phyloP scores from a whole-genome alignment of 2,797 vertebrate genomes.

The Liasis olivaceus region DNA sequence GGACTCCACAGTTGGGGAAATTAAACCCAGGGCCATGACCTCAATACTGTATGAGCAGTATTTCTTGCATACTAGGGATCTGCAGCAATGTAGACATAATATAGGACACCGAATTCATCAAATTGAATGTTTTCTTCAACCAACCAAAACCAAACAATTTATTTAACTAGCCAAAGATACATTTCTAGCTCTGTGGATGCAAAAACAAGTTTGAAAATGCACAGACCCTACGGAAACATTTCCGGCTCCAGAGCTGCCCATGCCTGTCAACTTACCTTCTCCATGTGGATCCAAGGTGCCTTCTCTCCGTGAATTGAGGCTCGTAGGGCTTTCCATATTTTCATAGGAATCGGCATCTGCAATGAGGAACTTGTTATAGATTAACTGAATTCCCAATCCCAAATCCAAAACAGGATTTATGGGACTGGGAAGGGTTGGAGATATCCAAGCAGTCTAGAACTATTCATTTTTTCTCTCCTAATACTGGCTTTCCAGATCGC shows the following conservation, averaged over 20 bases:
- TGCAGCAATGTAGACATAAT: not conserved
- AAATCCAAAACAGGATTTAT: not conserved
- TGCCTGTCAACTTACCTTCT: not conserved
- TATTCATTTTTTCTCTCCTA: not conserved
- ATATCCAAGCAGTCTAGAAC: not conserved
- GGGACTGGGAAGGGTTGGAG: not conserved
- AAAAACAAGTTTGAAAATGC: not conserved
- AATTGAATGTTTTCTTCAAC: not conserved
- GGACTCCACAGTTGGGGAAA: no score
- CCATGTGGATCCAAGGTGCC: not conserved
- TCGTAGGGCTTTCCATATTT: conserved; percentile 34
- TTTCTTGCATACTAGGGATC: not conserved
- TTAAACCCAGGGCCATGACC: not conserved
- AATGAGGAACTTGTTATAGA: not conserved
- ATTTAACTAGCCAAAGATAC: not conserved
- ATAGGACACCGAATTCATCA: not conserved
- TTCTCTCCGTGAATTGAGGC: conserved; percentile 7
- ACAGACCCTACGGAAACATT: not conserved
- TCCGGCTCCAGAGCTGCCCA: not conserved
- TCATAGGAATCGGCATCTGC: conserved; percentile 36
- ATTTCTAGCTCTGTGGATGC: not conserved
- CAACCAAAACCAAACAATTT: not conserved
- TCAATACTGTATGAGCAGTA: not conserved
- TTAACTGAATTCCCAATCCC: not conserved
- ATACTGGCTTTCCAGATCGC: not conserved